Percentiles rank a stretch among this genome's conserved stretches.
Conservation (phyloP, 2,113 vertebrate genomes). For the Merops nubicus region DNA sequence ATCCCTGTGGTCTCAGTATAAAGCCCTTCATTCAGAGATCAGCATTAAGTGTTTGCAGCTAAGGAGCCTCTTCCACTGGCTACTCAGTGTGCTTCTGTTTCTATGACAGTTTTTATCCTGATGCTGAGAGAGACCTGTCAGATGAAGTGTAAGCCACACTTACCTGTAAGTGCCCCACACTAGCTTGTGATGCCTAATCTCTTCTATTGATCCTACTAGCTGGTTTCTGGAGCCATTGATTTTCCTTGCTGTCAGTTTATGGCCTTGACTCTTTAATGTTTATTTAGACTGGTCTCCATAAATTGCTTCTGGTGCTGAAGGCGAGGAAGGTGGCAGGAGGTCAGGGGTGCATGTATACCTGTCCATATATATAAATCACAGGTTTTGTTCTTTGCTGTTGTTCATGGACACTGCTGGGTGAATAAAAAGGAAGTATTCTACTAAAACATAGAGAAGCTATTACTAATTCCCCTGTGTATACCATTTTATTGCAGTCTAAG, state of each 20-base stretch:
- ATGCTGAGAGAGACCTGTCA: constrained; percentile 64
- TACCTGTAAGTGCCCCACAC: constrained; percentile 73
- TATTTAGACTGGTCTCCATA: constrained; percentile 83
- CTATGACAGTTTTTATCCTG: constrained; percentile 71
- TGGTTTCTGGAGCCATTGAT: constrained; percentile 83
- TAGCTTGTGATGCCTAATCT: constrained; percentile 78
- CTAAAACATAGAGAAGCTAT: constrained; percentile 53
- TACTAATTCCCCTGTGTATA: constrained; percentile 55
- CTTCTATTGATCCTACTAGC: constrained; percentile 82
- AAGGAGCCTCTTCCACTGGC: constrained; percentile 22
- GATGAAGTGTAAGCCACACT: constrained; percentile 75
- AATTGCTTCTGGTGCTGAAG: constrained; percentile 80
- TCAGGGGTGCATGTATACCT: constrained; percentile 75
- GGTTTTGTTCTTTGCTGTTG: constrained; percentile 74
- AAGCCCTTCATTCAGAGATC: constrained; percentile 66
- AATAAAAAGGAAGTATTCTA: constrained; percentile 70
- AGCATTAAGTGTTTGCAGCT: constrained; percentile 55
- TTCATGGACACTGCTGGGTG: constrained; percentile 70
- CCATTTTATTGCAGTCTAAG: constrained; percentile 48
- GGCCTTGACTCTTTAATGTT: constrained; percentile 84
- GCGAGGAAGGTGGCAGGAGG: constrained; percentile 59
- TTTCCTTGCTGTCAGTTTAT: constrained; percentile 81
- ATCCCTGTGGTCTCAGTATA: constrained; percentile 23
- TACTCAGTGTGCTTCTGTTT: constrained; percentile 56
- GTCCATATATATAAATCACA: constrained; percentile 82